Base-by-base conservation (phyloP, 2,888 invertebrate species). In the Chorisops tibialis region DNA sequence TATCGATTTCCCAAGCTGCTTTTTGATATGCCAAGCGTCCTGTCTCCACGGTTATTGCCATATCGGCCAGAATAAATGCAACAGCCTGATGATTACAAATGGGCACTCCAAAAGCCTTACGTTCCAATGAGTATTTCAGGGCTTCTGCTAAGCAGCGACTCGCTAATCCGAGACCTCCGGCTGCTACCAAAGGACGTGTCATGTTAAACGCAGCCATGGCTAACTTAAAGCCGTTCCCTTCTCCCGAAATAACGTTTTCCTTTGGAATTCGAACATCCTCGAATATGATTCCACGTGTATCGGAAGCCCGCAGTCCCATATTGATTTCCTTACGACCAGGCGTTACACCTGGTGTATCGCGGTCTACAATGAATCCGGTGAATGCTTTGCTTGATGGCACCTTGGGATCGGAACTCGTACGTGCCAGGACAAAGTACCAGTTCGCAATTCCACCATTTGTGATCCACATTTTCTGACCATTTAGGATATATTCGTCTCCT, bases 391-490 rank as follows among this genome's bases (percentile, higher is more conserved):
- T 85, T 3, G 96, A 86, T 1, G 96, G 87, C 63, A 86, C 84
- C 78, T 96, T 96, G 4, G 96, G 96, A 77, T 98, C 95, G 0
- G 93, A 86, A 78, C 93, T 87, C 0, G 96, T 95, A 65, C 96
- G 85, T 0, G 97, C 96, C n/a, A n/a, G n/a, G n/a, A n/a, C n/a
- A n/a, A n/a, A n/a, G n/a, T n/a, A n/a, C n/a, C n/a, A n/a, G n/a
- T n/a, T n/a, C n/a, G n/a, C n/a, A n/a, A n/a, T n/a, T n/a, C n/a
- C n/a, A n/a, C n/a, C n/a, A n/a, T n/a, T 96, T 54, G 98, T 98
- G 73, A 99, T 98, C 98, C 98, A 99, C 97, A 98, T 98, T 80
- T 98, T 98, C 74, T 94, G 93, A 1, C 98, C 98, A 76, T 96
- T 90, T 21, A 98, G 74, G 66, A 98, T 86, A 81, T 91, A 99